phyloP scores from a whole-genome alignment of 92 coral and sea anemone genomes.

The Heteractis magnifica region DNA sequence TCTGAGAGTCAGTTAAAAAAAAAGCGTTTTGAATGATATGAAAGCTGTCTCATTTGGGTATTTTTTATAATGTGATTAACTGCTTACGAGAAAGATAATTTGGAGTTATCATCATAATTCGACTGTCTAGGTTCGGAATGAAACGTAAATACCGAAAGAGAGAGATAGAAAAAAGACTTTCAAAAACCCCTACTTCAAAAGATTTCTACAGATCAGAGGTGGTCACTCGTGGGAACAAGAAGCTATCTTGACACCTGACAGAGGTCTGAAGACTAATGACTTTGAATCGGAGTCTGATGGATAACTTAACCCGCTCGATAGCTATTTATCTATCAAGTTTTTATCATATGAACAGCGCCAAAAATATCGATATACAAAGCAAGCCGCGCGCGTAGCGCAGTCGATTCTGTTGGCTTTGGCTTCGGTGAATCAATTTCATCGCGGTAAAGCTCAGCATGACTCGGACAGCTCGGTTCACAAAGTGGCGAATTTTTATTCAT shows the following conservation, averaged over 20 bases:
- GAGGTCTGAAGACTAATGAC: constrained; percentile 14
- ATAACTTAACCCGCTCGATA: constrained; percentile 17
- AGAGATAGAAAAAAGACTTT: neutral
- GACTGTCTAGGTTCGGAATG: constrained; percentile 21
- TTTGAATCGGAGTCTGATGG: constrained; percentile 27
- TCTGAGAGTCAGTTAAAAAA: constrained; percentile 1
- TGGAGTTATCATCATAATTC: constrained; percentile 22
- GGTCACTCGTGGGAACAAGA: constrained; percentile 33
- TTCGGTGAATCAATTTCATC: constrained; percentile 16
- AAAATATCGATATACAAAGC: constrained; percentile 14
- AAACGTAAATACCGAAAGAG: constrained; percentile 15
- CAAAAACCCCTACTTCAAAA: neutral
- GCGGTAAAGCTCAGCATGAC: constrained; percentile 19
- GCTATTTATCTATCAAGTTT: constrained; percentile 35
- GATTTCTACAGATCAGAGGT: constrained; percentile 6
- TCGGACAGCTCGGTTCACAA: constrained; percentile 4
- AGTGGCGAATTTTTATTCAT: constrained; percentile 6
- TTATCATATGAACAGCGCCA: constrained; percentile 25
- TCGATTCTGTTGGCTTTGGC: neutral
- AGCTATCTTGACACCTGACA: constrained; percentile 24
- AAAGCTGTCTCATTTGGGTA: constrained; percentile 25
- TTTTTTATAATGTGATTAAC: constrained; percentile 31
- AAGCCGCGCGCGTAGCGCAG: constrained; percentile 11
- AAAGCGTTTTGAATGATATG: constrained; percentile 7
- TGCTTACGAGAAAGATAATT: constrained; percentile 31